Base-by-base conservation (phyloP, 2,797 vertebrate species). In the Cottoperca gobio region DNA sequence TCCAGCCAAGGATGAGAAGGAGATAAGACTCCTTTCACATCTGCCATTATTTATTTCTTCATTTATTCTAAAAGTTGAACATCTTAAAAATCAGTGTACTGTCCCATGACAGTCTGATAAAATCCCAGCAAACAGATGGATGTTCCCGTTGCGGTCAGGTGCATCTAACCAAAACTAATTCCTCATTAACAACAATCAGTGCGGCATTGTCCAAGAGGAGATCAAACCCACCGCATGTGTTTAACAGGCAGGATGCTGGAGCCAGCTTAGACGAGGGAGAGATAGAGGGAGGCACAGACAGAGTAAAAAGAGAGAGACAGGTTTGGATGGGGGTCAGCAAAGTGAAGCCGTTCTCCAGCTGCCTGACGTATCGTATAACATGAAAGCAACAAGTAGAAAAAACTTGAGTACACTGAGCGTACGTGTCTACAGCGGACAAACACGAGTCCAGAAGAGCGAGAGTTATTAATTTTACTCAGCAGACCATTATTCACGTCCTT, bases 301-400 rank as follows among this genome's bases (percentile, higher is more conserved):
- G 74, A 79, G 43, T 31, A 62, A 53, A 73, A 53, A 37, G 7
- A 71, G 63, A 73, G 24, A 33, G 13, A 72, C 40, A 13, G 61
- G 60, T 85, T 88, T 79, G 57, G 68, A 74, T 26, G 19, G 31
- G 54, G 75, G 73, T 86, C 76, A 79, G 37, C 60, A 69, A 86
- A 82, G 76, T 62, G 54, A 88, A 92, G 73, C 50, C 31, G 2
- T 91, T 92, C 85, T 88, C 84, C 90, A 93, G 91, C 87, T 89
- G 88, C 64, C 78, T 78, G 74, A 68, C 71, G n/a, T 64, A 70
- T 80, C 21, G 8, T 73, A 78, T 84, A 84, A 86, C 86, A 89
- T 77, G 52, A 79, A 85, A 70, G 81, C 60, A 67, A 85, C 46
- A 79, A 79, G 81, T 82, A 89, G 63, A 85, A 70, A 86, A 75